Evolutionary conservation across 2,888 invertebrate species (phyloP).

Genomic region (Tetrapedia diversipes): DNA sequence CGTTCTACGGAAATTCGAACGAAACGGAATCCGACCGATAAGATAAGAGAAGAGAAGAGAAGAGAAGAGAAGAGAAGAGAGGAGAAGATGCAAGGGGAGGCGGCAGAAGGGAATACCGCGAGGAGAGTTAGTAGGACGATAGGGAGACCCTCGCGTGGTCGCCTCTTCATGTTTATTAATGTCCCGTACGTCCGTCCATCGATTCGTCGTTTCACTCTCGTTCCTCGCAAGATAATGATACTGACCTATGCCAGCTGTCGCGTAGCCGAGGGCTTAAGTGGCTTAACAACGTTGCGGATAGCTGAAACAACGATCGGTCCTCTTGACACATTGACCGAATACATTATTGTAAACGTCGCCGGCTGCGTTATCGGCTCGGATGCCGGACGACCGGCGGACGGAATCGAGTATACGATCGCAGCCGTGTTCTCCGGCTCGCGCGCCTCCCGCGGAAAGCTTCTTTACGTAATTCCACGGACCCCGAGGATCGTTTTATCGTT

Average conservation of each 20-base stretch:
- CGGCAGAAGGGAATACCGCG: slow-evolving; percentile 16
- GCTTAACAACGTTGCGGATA: slow-evolving; percentile 68
- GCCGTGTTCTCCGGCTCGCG: background rate
- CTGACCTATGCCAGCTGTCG: slow-evolving; percentile 78
- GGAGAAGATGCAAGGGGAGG: slow-evolving; percentile 5
- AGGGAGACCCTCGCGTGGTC: slow-evolving; percentile 50
- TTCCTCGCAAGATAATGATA: slow-evolving; percentile 77
- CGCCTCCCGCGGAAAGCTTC: background rate
- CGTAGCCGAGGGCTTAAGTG: slow-evolving; percentile 64
- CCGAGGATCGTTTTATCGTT: slow-evolving; percentile 16
- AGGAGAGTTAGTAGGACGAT: slow-evolving; percentile 32
- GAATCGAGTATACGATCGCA: slow-evolving; percentile 30
- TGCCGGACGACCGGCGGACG: slow-evolving; percentile 16
- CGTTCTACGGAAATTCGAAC: too few species aligned
- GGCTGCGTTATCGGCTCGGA: slow-evolving; percentile 54
- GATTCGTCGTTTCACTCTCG: slow-evolving; percentile 77
- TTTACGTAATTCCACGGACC: slow-evolving; percentile 30
- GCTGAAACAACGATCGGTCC: slow-evolving; percentile 62
- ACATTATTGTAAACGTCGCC: slow-evolving; percentile 67
- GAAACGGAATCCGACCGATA: too few species aligned
- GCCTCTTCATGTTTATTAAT: slow-evolving; percentile 79
- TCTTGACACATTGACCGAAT: slow-evolving; percentile 70
- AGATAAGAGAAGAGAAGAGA: slow-evolving; percentile 5
- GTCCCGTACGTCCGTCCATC: slow-evolving; percentile 74
- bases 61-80: background rate